These are phyloP conservation scores for Hecatera dysodea DNA, from an alignment of 2,888 invertebrate genomes.

Conservation along the genomic window DNA sequence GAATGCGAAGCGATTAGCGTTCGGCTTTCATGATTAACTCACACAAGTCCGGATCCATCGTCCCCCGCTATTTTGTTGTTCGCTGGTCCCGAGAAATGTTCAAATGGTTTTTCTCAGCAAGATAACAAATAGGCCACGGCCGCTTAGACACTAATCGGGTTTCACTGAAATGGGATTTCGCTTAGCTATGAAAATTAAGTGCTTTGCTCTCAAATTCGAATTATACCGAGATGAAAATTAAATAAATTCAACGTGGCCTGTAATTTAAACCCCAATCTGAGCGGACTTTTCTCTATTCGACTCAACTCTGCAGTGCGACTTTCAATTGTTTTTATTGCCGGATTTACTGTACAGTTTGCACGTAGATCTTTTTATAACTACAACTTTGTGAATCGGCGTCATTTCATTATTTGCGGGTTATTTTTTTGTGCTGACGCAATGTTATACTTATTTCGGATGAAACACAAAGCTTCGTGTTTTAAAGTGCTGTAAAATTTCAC, in stretches of 20 bases:
- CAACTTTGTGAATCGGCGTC: slow-evolving; percentile 39
- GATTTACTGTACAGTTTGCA: slow-evolving; percentile 43
- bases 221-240: slow-evolving; percentile 81
- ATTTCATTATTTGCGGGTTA: slow-evolving; percentile 30
- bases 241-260: slow-evolving; percentile 79
- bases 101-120: slow-evolving; percentile 75
- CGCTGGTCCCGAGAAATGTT: slow-evolving; percentile 65
- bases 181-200: slow-evolving; percentile 84
- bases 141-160: slow-evolving; percentile 83
- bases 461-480: slow-evolving; percentile 26
- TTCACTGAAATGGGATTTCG: slow-evolving; percentile 81
- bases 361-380: slow-evolving; percentile 35
- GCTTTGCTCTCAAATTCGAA: slow-evolving; percentile 80
- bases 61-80: slow-evolving; percentile 68
- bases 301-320: slow-evolving; percentile 69
- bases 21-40: slow-evolving; percentile 83
- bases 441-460: slow-evolving; percentile 25
- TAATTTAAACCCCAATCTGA: slow-evolving; percentile 78
- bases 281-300: slow-evolving; percentile 73
- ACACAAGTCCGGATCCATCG: slow-evolving; percentile 71
- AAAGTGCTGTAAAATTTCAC: slow-evolving; percentile 44
- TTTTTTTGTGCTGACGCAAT: slow-evolving; percentile 30
- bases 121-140: slow-evolving; percentile 83
- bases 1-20: slow-evolving; percentile 76
- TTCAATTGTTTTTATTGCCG: slow-evolving; percentile 58